A percentile compares a stretch with the other conserved stretches of the same genome.
phyloP scores from a whole-genome alignment of 2,113 vertebrate species.

The Platichthys flesus region DNA sequence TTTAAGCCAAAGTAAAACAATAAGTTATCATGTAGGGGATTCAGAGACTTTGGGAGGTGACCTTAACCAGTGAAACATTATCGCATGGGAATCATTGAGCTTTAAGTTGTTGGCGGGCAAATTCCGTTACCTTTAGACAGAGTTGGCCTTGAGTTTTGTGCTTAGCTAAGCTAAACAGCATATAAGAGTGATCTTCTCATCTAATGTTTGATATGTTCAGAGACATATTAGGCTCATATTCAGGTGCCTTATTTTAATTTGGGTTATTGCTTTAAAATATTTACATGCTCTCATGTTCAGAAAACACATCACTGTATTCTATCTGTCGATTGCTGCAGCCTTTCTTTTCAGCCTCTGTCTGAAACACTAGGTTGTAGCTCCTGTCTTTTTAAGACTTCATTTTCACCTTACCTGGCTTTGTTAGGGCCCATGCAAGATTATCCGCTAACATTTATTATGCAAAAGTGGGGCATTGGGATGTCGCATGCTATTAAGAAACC shows the following conservation, averaged over 20 bases:
- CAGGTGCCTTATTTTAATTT: background rate
- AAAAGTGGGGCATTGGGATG: background rate
- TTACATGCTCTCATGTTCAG: background rate
- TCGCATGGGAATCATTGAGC: background rate
- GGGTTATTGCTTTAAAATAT: background rate
- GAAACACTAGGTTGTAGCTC: too few relatives aligned
- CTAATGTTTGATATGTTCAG: too few relatives aligned
- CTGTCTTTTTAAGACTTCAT: too few relatives aligned
- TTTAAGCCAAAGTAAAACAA: background rate
- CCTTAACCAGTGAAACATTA: background rate
- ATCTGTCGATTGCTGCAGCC: background rate
- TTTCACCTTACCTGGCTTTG: background rate
- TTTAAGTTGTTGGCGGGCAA: background rate
- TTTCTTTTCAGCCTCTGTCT: background rate
- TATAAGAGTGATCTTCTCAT: too few relatives aligned
- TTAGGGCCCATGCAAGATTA: background rate
- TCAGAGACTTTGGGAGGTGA: background rate
- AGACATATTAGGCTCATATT: background rate
- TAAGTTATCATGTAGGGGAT: background rate
- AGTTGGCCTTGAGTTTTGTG: too few relatives aligned
- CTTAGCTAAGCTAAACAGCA: background rate
- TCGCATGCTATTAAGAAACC: background rate
- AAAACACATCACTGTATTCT: background rate
- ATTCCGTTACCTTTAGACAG: too few relatives aligned
- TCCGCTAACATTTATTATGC: too few relatives aligned